Percentiles rank a stretch among this genome's conserved stretches.
Evolutionary conservation across 2,888 invertebrate species (phyloP).

Genomic region (Scaptomyza tumidula): DNA sequence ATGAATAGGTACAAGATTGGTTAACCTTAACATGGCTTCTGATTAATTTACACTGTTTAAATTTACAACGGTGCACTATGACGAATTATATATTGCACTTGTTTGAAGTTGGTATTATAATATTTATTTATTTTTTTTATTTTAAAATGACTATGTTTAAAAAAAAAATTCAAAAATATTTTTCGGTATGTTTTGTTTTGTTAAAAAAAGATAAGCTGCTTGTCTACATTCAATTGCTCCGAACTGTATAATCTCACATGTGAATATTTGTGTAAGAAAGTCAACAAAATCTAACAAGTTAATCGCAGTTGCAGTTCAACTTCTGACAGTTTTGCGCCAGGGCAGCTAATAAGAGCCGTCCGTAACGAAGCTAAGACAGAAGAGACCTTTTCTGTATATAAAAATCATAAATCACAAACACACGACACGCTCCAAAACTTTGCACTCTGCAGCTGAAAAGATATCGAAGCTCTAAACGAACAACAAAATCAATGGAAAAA

Average conservation of each 20-base stretch:
- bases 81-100: background rate
- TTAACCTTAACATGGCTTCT: background rate
- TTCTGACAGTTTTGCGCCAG: constrained; percentile 65
- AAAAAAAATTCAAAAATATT: too few species aligned
- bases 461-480: constrained; percentile 9
- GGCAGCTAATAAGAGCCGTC: constrained; percentile 61
- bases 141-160: too few species aligned
- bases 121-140: too few species aligned
- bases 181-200: background rate
- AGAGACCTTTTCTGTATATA: constrained; percentile 22
- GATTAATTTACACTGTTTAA: background rate
- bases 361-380: constrained; percentile 24
- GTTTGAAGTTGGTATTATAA: background rate
- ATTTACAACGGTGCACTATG: background rate
- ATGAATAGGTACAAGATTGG: constrained; percentile 16
- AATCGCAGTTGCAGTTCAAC: constrained; percentile 62
- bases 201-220: background rate
- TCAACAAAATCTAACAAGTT: constrained; percentile 63
- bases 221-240: constrained; percentile 17
- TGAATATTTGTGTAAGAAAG: background rate
- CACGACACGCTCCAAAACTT: constrained; percentile 48
- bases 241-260: constrained; percentile 7
- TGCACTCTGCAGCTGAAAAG: constrained; percentile 29
- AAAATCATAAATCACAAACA: constrained; percentile 72
- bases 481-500: constrained; percentile 3